Evolutionary conservation across 2,113 vertebrate genomes (phyloP).

Genomic region (Thermophis baileyi): DNA sequence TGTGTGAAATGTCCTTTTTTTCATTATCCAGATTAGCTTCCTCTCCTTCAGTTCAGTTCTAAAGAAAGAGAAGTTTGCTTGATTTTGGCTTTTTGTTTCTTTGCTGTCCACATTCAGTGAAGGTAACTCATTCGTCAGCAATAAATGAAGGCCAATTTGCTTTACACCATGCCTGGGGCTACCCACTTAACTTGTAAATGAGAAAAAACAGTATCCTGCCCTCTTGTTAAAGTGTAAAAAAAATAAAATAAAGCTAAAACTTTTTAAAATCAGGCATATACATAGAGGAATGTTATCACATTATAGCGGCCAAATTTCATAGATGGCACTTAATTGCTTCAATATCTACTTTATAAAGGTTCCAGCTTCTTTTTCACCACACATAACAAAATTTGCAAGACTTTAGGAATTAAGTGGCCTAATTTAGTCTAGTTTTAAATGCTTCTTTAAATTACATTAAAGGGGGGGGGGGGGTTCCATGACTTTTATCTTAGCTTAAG

Average conservation of each 20-base stretch:
- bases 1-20: background rate
- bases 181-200: background rate
- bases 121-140: background rate
- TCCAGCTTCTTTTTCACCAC: background rate
- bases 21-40: background rate
- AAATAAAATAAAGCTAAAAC: background rate
- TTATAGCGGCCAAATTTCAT: background rate
- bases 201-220: background rate
- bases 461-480: background rate
- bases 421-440: background rate
- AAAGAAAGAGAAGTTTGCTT: background rate
- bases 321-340: background rate
- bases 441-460: background rate
- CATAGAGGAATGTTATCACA: background rate
- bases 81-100: background rate
- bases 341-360: background rate
- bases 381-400: background rate
- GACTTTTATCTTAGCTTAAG: background rate
- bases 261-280: background rate
- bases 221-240: background rate
- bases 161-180: background rate
- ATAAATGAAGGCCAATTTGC: background rate
- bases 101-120: background rate
- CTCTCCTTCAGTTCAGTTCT: background rate
- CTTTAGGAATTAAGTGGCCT: background rate